Evolutionary conservation across 2,113 vertebrate genomes (phyloP).

Genomic region (Panurus biarmicus): DNA sequence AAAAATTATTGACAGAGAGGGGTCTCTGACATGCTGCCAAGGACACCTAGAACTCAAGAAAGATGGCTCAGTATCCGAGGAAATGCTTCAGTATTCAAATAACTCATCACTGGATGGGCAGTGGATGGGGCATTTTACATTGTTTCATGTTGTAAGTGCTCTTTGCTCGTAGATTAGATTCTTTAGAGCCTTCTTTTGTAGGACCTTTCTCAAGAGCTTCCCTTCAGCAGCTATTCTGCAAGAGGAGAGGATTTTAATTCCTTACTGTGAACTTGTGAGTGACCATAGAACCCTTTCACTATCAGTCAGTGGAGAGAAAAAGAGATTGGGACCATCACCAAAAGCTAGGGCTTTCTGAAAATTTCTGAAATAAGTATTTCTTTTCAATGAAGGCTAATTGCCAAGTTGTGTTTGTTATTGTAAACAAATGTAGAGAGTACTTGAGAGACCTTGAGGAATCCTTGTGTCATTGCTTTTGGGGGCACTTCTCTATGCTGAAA

Average conservation of each 20-base stretch:
- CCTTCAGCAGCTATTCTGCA: background rate
- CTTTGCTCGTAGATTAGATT: background rate
- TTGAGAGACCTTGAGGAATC: background rate
- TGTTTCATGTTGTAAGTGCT: background rate
- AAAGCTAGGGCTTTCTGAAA: background rate
- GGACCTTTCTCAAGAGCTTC: background rate
- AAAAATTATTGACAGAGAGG: background rate
- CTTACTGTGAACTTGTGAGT: background rate
- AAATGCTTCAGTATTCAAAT: background rate
- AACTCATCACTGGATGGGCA: background rate
- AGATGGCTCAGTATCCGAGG: background rate
- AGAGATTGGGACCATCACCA: background rate
- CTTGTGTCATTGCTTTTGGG: background rate
- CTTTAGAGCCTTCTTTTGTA: background rate
- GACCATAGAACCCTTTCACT: background rate
- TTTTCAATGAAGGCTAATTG: background rate
- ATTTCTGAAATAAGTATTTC: background rate
- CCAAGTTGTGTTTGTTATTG: background rate
- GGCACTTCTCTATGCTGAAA: background rate
- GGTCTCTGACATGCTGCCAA: background rate
- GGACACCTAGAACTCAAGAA: background rate
- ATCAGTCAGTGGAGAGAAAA: background rate
- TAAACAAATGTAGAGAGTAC: background rate
- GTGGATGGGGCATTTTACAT: background rate
- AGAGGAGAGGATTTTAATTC: background rate